phyloP scores from a whole-genome alignment of 2,888 invertebrate species.

The Pedicia rivosa region DNA sequence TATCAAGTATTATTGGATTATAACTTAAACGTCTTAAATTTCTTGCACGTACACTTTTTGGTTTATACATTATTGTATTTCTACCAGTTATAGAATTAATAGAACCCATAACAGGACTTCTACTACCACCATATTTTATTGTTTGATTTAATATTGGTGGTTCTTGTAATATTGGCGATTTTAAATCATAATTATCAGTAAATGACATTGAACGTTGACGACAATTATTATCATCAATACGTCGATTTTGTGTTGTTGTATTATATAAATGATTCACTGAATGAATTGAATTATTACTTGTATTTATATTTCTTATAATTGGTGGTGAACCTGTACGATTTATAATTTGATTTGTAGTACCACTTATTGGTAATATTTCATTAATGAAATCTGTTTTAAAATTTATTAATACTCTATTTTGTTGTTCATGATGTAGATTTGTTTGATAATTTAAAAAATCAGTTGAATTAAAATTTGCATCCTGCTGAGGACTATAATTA shows the following conservation, averaged over 20 bases:
- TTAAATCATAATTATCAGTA: constrained; percentile 30
- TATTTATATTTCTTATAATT: constrained; percentile 19
- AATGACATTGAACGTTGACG: constrained; percentile 36
- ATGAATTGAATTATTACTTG: constrained; percentile 23
- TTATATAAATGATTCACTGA: constrained; percentile 8
- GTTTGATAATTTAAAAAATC: constrained; percentile 12
- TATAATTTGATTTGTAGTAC: constrained; percentile 9
- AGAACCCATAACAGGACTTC: background rate
- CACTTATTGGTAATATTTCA: constrained; percentile 15
- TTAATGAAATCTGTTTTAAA: constrained; percentile 12
- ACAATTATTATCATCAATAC: constrained; percentile 15
- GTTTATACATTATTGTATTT: constrained; percentile 20
- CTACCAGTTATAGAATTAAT: background rate
- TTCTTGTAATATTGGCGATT: constrained; percentile 24
- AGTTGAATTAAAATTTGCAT: constrained; percentile 20
- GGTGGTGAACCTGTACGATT: constrained; percentile 22
- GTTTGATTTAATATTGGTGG: constrained; percentile 11
- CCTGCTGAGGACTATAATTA: constrained; percentile 30
- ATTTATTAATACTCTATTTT: constrained; percentile 12
- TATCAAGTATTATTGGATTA: constrained; percentile 37
- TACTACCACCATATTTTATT: too few species aligned
- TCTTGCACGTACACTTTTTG: constrained; percentile 36
- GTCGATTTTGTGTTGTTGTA: background rate
- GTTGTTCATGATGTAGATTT: constrained; percentile 16
- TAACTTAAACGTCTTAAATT: constrained; percentile 38